Evolutionary conservation across 2,888 invertebrate genomes (phyloP).

Genomic region (Laothoe populi): DNA sequence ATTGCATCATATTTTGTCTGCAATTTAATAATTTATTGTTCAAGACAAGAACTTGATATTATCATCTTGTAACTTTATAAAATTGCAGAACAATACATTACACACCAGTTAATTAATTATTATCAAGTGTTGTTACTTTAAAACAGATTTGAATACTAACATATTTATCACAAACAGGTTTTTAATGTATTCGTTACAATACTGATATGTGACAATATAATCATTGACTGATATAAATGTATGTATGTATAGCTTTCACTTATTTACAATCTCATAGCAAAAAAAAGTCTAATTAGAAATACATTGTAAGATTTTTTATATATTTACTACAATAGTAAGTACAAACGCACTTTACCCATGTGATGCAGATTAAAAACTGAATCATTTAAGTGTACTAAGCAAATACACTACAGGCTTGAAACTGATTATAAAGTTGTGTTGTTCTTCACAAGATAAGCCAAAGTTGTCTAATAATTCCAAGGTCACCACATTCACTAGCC

Average conservation of each 20-base stretch:
- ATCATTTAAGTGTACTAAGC: background rate
- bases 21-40: background rate
- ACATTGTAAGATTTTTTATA: background rate
- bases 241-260: background rate
- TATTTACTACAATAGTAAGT: no score
- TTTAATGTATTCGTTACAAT: background rate
- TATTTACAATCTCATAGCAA: background rate
- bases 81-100: constrained; percentile 3
- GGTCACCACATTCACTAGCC: constrained; percentile 60
- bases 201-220: background rate
- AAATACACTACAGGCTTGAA: background rate
- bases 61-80: background rate
- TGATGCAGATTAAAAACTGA: background rate
- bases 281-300: background rate
- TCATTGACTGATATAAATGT: background rate
- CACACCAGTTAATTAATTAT: background rate
- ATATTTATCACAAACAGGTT: constrained; percentile 5
- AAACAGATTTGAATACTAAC: background rate
- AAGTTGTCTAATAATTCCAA: constrained; percentile 52
- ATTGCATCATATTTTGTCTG: background rate
- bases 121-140: background rate
- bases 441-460: constrained; percentile 46
- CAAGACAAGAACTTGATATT: background rate
- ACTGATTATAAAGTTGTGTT: constrained; percentile 10
- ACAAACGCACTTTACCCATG: background rate